These are phyloP conservation scores for Pardalotus punctatus DNA, from an alignment of 2,113 vertebrate species.

Conservation along the genomic window DNA sequence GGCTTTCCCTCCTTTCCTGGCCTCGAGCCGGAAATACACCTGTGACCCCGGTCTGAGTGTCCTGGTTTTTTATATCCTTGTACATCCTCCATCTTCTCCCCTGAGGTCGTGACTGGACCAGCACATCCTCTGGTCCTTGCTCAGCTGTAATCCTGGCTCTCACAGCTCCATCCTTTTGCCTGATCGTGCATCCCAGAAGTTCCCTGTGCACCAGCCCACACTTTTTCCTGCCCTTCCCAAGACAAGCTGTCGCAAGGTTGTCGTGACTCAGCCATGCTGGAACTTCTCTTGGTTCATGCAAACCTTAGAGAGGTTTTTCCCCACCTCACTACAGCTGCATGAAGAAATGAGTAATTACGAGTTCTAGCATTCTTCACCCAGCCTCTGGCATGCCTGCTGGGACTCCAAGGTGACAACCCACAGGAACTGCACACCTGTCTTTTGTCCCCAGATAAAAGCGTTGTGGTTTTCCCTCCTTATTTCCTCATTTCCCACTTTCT, in stretches of 20 bases:
- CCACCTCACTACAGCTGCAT: background rate
- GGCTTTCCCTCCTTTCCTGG: background rate
- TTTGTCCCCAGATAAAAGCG: background rate
- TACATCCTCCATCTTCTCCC: background rate
- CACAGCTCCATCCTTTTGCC: background rate
- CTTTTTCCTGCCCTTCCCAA: background rate
- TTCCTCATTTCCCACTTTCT: background rate
- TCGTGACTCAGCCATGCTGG: background rate
- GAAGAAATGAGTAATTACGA: background rate
- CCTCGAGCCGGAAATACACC: background rate
- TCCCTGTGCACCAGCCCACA: background rate
- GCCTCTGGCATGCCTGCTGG: background rate
- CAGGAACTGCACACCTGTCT: background rate
- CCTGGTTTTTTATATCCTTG: background rate
- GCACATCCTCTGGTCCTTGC: background rate
- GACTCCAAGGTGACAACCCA: background rate
- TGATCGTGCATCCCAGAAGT: background rate
- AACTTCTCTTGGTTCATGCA: background rate
- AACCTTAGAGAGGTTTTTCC: background rate
- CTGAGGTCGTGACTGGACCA: background rate
- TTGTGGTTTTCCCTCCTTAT: background rate
- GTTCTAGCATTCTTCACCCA: background rate
- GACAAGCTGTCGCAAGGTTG: background rate
- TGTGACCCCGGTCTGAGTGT: background rate
- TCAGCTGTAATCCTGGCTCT: background rate